phyloP scores from a whole-genome alignment of 2,113 vertebrate species.

The Pluvianellus socialis region DNA sequence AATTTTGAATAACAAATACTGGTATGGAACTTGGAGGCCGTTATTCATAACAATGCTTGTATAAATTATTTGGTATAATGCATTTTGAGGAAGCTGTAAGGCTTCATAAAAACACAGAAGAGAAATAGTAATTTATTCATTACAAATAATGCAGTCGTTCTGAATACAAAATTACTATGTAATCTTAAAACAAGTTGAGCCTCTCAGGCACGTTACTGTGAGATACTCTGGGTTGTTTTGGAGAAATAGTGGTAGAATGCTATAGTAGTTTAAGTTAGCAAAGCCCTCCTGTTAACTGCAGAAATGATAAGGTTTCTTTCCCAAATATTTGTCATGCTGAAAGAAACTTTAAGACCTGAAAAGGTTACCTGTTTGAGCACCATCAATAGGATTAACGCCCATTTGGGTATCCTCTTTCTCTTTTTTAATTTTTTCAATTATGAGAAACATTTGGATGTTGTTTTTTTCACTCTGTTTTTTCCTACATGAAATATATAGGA shows the following conservation, averaged over 20 bases:
- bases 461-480: background rate
- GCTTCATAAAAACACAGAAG: background rate
- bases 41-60: background rate
- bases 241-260: background rate
- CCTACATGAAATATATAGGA: background rate
- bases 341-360: slow-evolving; percentile 14
- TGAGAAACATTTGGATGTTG: background rate
- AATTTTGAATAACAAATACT: background rate
- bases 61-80: background rate
- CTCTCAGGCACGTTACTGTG: background rate
- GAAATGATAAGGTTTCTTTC: background rate
- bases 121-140: background rate
- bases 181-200: background rate
- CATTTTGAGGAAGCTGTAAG: background rate
- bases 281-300: background rate
- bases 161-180: background rate
- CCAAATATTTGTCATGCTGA: slow-evolving; percentile 1
- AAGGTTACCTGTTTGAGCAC: slow-evolving; percentile 22
- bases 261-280: background rate
- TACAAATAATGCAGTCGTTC: background rate
- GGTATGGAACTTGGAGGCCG: background rate
- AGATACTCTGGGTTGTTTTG: background rate
- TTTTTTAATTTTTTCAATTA: background rate
- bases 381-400: background rate
- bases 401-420: slow-evolving; percentile 1